A percentile compares a stretch with the other conserved stretches of the same genome.
Conservation (phyloP, 2,797 vertebrate species). For the Denticeps clupeoides region DNA sequence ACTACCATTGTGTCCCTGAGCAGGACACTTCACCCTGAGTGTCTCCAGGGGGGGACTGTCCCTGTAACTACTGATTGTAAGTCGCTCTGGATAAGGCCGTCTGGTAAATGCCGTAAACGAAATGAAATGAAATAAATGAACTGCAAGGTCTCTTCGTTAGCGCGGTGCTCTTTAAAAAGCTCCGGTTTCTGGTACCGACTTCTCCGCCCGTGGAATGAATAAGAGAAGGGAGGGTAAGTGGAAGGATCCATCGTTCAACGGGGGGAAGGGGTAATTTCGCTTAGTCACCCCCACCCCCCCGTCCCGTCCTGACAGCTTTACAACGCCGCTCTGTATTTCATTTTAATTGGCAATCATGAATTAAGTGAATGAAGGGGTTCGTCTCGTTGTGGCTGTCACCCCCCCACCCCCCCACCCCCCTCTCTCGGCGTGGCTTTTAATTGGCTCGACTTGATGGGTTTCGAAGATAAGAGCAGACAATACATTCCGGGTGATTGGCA, state of each 20-base stretch:
- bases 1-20: too few species aligned
- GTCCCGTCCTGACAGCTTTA: constrained; percentile 56
- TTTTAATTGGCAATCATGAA: constrained; percentile 73
- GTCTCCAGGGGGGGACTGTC: too few species aligned
- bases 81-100: too few species aligned
- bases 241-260: constrained; percentile 64
- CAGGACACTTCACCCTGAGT: too few species aligned
- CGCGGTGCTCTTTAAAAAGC: constrained; percentile 34
- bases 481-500: constrained; percentile 63
- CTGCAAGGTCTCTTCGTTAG: constrained; percentile 43
- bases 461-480: constrained; percentile 64
- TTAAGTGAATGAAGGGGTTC: constrained; percentile 60
- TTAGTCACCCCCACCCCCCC: constrained; percentile 28
- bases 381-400: constrained; percentile 49
- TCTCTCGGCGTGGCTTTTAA: constrained; percentile 60
- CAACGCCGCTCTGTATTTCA: constrained; percentile 60
- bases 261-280: constrained; percentile 64
- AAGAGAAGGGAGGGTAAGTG: constrained; percentile 55
- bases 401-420: too few species aligned
- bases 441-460: constrained; percentile 67
- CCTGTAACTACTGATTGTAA: too few species aligned
- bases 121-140: too few species aligned
- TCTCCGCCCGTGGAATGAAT: constrained; percentile 49
- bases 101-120: too few species aligned
- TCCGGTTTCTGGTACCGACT: constrained; percentile 21